phyloP scores from a whole-genome alignment of 2,797 vertebrate species.

The Coregonus ussuriensis region DNA sequence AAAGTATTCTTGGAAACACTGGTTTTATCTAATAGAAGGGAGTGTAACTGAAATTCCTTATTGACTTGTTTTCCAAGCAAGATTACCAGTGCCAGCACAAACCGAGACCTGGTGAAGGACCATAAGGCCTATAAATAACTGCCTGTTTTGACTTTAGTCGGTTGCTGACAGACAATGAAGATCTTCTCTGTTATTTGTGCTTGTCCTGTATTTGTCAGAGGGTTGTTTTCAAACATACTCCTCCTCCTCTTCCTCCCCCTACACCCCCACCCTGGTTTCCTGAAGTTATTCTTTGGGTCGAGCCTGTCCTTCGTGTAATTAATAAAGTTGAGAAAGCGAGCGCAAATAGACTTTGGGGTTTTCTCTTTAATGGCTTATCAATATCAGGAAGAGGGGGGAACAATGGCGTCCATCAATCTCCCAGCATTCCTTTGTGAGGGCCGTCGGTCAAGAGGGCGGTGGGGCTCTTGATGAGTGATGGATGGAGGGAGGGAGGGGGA shows the following conservation, averaged over 20 bases:
- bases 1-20: slow-evolving; percentile 53
- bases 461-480: slow-evolving; percentile 5
- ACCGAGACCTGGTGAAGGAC: slow-evolving; percentile 27
- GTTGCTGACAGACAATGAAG: slow-evolving; percentile 27
- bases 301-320: neutral
- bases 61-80: slow-evolving; percentile 47
- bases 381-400: neutral
- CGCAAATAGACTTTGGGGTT: neutral
- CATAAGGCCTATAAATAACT: slow-evolving; percentile 26
- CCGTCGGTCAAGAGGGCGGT: neutral
- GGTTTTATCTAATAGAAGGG: slow-evolving; percentile 61
- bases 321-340: neutral
- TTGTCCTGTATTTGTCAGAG: slow-evolving; percentile 48
- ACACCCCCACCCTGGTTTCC: neutral
- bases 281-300: neutral
- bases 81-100: slow-evolving; percentile 42
- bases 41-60: slow-evolving; percentile 48
- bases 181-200: slow-evolving; percentile 25
- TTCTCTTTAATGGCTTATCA: neutral
- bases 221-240: slow-evolving; percentile 21
- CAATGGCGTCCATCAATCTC: neutral
- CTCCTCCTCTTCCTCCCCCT: neutral
- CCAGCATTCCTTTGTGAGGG: neutral
- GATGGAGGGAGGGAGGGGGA: neutral
- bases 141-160: neutral